Evolutionary conservation across 2,888 invertebrate species (phyloP), one percentile per base, ranked within the genome.

Genomic region (Lasioglossum pauxillum): DNA sequence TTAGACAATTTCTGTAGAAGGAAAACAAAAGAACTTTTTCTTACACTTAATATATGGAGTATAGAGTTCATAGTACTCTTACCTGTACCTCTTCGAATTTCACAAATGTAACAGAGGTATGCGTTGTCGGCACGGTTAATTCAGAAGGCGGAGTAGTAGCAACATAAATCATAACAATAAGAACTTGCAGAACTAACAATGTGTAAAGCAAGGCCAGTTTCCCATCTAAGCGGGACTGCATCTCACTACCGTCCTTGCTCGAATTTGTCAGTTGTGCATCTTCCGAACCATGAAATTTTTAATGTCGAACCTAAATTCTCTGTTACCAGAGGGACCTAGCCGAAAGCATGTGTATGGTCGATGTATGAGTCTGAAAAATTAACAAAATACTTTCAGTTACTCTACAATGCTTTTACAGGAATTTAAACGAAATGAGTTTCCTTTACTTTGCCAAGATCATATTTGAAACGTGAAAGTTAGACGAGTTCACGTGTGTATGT

Each of bases 181-280:
- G 90, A 87, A 95, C 93, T 93, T 95, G 95, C 78, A 95, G 91
- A 82, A 94, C 93, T 76, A 95, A 92, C 80, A 95, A 87, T 78
- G 94, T 95, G 90, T 95, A 95, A 77, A 95, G 94, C 88, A 95
- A 92, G 86, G 92, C 92, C 83, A 95, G 93, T 91, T 95, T 95
- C 88, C 94, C 95, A 93, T 95, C 95, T 84, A 95, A 88, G 82
- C 94, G 94, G 91, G 92, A 90, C 94, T 95, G 94, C 95, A 95
- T 95, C 91, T 93, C 94, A 94, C 91, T 87, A 83, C 85, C 88
- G 80, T 85, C 79, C 86, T 78, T 75, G 23, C 74, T 83, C 78
- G 23, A 85, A 80, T 84, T 69, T 69, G 77, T 88, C 83, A 89
- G 83, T 86, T 84, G 85, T 74, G 82, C 85, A 90, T 88, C 86